phyloP scores from a whole-genome alignment of 2,888 invertebrate species.

The Laspeyria flexula region DNA sequence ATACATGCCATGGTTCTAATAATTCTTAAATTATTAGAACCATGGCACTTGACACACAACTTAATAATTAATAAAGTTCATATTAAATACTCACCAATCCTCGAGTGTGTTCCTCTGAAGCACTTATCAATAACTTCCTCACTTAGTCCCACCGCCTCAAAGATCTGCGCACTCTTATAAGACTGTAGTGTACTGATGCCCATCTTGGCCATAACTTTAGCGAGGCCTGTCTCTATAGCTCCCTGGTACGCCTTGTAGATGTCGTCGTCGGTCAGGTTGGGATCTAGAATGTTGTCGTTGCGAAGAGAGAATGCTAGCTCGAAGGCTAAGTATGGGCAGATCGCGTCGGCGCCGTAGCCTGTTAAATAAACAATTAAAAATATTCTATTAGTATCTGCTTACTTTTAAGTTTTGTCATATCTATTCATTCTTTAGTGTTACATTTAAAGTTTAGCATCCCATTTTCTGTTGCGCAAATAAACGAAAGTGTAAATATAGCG shows the following conservation, averaged over 20 bases:
- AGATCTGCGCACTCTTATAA: slow-evolving; percentile 99
- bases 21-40: no score
- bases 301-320: slow-evolving; percentile 96
- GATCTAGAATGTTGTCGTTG: slow-evolving; percentile 93
- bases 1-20: no score
- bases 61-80: no score
- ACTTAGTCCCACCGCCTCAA: slow-evolving; percentile 98
- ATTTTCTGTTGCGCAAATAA: no score
- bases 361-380: no score
- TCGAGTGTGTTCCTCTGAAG: slow-evolving; percentile 91
- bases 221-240: slow-evolving; percentile 94
- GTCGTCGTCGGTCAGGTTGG: slow-evolving; percentile 90
- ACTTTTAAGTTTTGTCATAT: no score
- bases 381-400: no score
- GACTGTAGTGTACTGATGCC: slow-evolving; percentile 99
- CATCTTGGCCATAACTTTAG: slow-evolving; percentile 98
- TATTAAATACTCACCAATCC: slow-evolving; percentile 85
- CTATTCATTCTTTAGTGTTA: no score
- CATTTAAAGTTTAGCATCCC: no score
- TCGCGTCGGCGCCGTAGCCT: slow-evolving; percentile 98
- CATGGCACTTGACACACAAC: no score
- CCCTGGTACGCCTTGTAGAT: slow-evolving; percentile 95
- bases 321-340: slow-evolving; percentile 98
- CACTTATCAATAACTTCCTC: slow-evolving; percentile 97
- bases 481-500: no score